Evolutionary conservation across 2,113 vertebrate genomes (phyloP).

Genomic region (Tylochromis polylepis): DNA sequence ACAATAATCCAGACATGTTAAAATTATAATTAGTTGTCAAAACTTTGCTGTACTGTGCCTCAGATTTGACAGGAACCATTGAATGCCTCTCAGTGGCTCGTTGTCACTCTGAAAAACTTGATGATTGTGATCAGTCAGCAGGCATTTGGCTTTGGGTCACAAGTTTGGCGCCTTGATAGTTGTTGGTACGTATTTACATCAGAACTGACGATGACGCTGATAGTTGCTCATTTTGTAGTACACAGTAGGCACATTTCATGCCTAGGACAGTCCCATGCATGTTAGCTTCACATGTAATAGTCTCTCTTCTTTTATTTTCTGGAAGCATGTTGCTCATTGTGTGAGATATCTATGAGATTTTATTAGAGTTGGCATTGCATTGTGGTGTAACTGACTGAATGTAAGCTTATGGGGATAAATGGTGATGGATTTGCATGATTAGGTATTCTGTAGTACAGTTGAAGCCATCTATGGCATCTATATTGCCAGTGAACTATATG

Average conservation of each 20-base stretch:
- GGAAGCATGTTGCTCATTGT: neutral
- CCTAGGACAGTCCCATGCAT: neutral
- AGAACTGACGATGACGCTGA: neutral
- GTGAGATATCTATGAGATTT: neutral
- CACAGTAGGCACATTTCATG: neutral
- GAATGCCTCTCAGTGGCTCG: neutral
- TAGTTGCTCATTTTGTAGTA: slow-evolving; percentile 3
- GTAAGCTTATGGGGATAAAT: neutral
- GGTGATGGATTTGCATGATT: neutral
- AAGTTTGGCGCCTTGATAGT: neutral
- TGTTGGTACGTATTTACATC: slow-evolving; percentile 17
- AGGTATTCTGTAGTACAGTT: neutral
- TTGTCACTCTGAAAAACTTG: slow-evolving; percentile 13
- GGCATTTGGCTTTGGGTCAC: neutral
- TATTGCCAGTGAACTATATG: neutral
- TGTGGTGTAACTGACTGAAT: neutral
- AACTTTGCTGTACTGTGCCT: neutral
- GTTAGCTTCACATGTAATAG: neutral
- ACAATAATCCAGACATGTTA: neutral
- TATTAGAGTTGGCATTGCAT: neutral
- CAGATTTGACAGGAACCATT: slow-evolving; percentile 16
- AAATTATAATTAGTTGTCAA: neutral
- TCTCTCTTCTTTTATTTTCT: neutral
- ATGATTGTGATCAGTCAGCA: slow-evolving; percentile 18
- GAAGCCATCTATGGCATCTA: neutral